Base-by-base conservation (phyloP, 2,797 vertebrate genomes). In the Argentina silus region DNA sequence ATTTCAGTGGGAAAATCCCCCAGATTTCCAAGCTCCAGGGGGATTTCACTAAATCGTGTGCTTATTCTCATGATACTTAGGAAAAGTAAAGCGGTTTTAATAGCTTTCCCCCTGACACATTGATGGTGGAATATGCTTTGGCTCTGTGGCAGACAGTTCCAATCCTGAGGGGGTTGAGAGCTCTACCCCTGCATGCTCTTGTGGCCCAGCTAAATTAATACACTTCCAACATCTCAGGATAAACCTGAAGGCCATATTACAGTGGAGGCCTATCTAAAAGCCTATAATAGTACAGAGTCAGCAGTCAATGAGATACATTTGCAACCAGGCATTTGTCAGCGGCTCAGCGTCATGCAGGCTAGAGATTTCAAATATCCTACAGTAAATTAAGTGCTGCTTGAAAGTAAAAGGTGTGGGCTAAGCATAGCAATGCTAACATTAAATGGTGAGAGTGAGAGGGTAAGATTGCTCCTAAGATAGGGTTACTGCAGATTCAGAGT, bases 11-110 rank as follows among this genome's bases (percentile, higher is more conserved):
- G 80, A 85, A 93, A 92, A 91, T 90, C 90, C 90, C 61, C 0
- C 3, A 82, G 86, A 90, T 88, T 88, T 60, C 83, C 70, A 27
- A 72, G 74, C 89, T 81, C 78, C 66, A 36, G 44, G 51, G 90
- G 79, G 90, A 91, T 92, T 93, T 91, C 84, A 87, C 89, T 91
- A 89, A 93, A 90, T 87, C 92, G 79, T 82, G 84, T 90, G 90
- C 92, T 93, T 93, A 93, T 93, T 89, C 85, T 91, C 81, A 79
- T 87, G 85, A 91, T 88, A 85, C 90, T 92, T 93, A 90, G 85
- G 83, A 89, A 88, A 91, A 91, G 92, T 89, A 83, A 90, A 91
- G 90, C 89, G 71, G 87, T 88, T 90, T 91, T 93, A 93, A 91
- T 92, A 91, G 89, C 89, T 90, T 92, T 88, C 78, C 82, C 67